Conservation (phyloP, 2,888 invertebrate genomes). For the Gibbula magus region DNA sequence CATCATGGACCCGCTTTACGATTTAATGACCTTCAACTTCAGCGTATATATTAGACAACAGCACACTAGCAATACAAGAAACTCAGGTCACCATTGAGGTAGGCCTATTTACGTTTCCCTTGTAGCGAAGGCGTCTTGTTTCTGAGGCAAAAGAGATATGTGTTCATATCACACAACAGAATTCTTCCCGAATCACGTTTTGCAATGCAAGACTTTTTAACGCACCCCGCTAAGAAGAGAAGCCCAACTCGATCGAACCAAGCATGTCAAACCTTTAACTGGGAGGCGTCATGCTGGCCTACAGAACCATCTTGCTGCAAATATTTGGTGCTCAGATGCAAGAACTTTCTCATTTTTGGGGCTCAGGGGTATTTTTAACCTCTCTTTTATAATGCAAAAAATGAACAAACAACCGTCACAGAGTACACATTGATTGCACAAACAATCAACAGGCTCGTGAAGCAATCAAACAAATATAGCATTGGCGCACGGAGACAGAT, state of each 20-base stretch:
- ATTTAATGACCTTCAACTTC: too few species aligned
- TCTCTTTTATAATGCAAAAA: neutral
- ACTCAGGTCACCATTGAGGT: neutral
- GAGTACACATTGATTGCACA: neutral
- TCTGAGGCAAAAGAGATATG: neutral
- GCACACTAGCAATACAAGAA: too few species aligned
- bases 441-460: neutral
- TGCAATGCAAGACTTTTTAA: neutral
- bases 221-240: neutral
- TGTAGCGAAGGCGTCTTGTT: neutral
- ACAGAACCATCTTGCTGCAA: neutral
- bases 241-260: neutral
- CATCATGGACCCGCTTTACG: too few species aligned
- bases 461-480: neutral
- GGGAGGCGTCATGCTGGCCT: neutral
- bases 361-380: neutral
- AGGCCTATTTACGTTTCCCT: neutral
- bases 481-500: too few species aligned
- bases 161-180: neutral
- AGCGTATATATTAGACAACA: too few species aligned
- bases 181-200: conserved; percentile 1
- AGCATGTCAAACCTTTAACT: neutral
- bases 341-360: neutral
- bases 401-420: neutral
- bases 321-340: neutral